These are phyloP conservation scores for Pomacea canaliculata DNA, from an alignment of 2,888 invertebrate species.

Conservation along the genomic window DNA sequence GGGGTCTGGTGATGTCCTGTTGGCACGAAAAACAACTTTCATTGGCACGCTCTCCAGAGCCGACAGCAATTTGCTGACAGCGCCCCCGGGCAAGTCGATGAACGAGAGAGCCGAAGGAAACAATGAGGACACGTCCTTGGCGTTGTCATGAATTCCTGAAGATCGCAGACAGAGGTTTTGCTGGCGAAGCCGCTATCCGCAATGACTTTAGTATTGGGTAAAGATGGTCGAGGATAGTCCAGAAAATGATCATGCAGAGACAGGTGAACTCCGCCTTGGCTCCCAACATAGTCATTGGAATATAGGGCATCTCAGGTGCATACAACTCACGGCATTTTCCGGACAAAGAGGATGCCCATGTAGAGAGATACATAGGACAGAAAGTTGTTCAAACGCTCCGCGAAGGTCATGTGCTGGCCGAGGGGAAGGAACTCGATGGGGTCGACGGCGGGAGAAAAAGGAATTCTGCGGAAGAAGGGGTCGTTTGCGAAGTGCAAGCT, in stretches of 20 bases:
- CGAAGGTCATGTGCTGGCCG: background rate
- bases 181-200: slow-evolving; percentile 31
- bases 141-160: slow-evolving; percentile 35
- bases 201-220: slow-evolving; percentile 40
- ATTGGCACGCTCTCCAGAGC: slow-evolving; percentile 35
- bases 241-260: slow-evolving; percentile 34
- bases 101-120: slow-evolving; percentile 43
- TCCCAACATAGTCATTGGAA: slow-evolving; percentile 18
- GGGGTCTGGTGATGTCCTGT: slow-evolving; percentile 15
- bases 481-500: background rate
- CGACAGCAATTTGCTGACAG: slow-evolving; percentile 30
- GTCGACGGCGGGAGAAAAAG: slow-evolving; percentile 12
- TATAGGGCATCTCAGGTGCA: slow-evolving; percentile 25
- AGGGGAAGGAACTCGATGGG: background rate
- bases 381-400: background rate
- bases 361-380: background rate
- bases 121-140: slow-evolving; percentile 40
- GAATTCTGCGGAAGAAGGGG: background rate
- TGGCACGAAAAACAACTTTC: slow-evolving; percentile 28
- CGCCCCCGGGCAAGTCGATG: slow-evolving; percentile 24
- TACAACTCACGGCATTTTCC: slow-evolving; percentile 13
- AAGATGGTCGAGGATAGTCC: slow-evolving; percentile 34
- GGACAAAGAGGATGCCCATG: background rate
- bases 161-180: slow-evolving; percentile 32
- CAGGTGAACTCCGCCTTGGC: slow-evolving; percentile 35